phyloP scores from a whole-genome alignment of 2,113 vertebrate genomes.

The Cyanoliseus patagonus region DNA sequence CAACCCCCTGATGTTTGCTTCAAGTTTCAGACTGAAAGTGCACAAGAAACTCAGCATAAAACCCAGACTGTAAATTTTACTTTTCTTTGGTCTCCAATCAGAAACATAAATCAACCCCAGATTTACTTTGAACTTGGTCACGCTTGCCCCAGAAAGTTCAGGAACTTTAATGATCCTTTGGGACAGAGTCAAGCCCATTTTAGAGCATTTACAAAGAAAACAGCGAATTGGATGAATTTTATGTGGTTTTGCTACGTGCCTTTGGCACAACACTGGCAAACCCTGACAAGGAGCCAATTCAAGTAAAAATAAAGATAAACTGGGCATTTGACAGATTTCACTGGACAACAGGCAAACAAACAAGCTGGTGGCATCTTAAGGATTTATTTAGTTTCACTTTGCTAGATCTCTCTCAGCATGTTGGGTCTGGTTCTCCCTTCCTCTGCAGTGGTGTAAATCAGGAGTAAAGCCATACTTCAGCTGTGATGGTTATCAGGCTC shows the following conservation, averaged over 20 bases:
- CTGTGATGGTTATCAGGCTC: constrained; percentile 38
- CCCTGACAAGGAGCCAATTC: neutral
- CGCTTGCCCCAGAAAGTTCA: constrained; percentile 62
- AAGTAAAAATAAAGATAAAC: constrained; percentile 21
- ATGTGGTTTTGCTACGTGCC: constrained; percentile 43
- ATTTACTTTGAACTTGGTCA: constrained; percentile 68
- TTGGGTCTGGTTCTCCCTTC: neutral
- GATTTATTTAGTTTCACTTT: constrained; percentile 40
- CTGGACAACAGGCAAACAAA: constrained; percentile 18
- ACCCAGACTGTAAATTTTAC: constrained; percentile 49
- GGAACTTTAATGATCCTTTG: constrained; percentile 64
- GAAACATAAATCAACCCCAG: constrained; percentile 51
- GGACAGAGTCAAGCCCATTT: constrained; percentile 53
- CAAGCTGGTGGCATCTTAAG: neutral
- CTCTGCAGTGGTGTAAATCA: constrained; percentile 18
- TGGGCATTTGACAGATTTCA: neutral
- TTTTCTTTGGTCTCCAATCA: constrained; percentile 66
- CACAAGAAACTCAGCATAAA: constrained; percentile 30
- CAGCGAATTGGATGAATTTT: constrained; percentile 32
- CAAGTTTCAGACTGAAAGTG: neutral
- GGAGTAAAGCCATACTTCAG: constrained; percentile 2
- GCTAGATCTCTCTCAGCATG: neutral
- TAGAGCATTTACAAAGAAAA: constrained; percentile 58
- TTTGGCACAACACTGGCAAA: constrained; percentile 55
- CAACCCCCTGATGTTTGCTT: constrained; percentile 5